Conservation (phyloP, 2,797 vertebrate species). For the Gymnoscopelus braueri region DNA sequence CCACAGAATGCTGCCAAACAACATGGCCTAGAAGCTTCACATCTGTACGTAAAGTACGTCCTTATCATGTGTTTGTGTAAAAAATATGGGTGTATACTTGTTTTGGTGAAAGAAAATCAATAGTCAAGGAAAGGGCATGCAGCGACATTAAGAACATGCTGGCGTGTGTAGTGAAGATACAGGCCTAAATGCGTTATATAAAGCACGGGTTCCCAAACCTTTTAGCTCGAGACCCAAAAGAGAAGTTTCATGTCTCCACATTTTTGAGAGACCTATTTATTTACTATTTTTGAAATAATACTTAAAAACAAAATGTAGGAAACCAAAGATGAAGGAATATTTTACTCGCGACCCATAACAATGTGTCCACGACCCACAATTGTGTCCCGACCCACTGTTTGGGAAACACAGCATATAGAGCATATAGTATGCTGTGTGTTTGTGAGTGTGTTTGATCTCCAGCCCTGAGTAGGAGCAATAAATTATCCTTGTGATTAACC, state of each 20-base stretch:
- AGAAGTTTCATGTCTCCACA: no score
- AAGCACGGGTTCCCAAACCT: no score
- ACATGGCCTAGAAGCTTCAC: conserved; percentile 34
- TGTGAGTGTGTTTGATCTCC: not conserved
- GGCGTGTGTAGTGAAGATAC: not conserved
- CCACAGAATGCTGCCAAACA: conserved; percentile 43
- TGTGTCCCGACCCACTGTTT: no score
- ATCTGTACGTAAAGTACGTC: not conserved
- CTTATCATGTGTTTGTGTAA: not conserved
- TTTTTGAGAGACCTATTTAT: no score
- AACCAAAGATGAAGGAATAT: no score
- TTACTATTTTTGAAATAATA: no score
- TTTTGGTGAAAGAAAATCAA: conserved; percentile 14
- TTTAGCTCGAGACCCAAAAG: no score
- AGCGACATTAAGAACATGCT: not conserved
- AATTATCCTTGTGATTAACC: conserved; percentile 52
- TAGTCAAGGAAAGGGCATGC: not conserved
- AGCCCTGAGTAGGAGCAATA: not conserved
- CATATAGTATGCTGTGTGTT: not conserved
- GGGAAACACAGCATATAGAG: no score
- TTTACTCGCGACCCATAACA: no score
- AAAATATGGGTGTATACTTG: not conserved
- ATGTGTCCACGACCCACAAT: no score
- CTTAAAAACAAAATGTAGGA: no score
- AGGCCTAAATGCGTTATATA: no score